Evolutionary conservation across 2,888 invertebrate species (phyloP), one percentile per base, ranked within the genome.

Genomic region (Pocota personata): DNA sequence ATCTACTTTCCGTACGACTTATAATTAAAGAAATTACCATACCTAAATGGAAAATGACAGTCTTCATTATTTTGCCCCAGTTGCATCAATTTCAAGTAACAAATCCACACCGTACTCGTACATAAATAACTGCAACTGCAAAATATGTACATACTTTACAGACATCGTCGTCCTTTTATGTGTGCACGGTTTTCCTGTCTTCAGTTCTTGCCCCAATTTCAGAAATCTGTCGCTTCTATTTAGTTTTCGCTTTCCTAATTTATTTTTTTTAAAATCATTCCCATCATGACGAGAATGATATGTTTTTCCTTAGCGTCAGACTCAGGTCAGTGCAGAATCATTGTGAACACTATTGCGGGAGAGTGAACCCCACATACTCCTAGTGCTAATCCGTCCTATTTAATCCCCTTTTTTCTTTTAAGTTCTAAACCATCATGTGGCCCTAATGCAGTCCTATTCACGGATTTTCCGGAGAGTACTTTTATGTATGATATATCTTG

Each of bases 41-140:
- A 50, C 7, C 27, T 12, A 77, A 77, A 58, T 67, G 58, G 60
- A 58, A 60, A 76, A 37, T 48, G 67, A 50, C 50, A 43, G 43
- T 30, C 8, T 52, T 69, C 14, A 50, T 67, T 60, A 69, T 50
- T 69, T 40, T 30, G 24, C 14, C 46, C 30, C 27, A 60, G 16
- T 69, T 52, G 43, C 60, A 69, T 43, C 16, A 27, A 50, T 69
- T 77, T 43, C 7, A 69, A 27, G 52, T 35, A 30, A 69, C 24
- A 60, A 24, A 77, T 66, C 7, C 50, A 50, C 35, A n/a, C 35
- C 14, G 4, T 24, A 14, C 37, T n/a, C 32, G 32, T 50, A 35
- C 48, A 21, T 21, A 66, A 35, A 14, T 35, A 46, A 14, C 24
- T 24, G 40, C 5, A n/a, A 14, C 21, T 40, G 40, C n/a, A 21